These are phyloP conservation scores for Mesoclemmys tuberculata DNA, from an alignment of 2,113 vertebrate genomes.

Conservation along the genomic window DNA sequence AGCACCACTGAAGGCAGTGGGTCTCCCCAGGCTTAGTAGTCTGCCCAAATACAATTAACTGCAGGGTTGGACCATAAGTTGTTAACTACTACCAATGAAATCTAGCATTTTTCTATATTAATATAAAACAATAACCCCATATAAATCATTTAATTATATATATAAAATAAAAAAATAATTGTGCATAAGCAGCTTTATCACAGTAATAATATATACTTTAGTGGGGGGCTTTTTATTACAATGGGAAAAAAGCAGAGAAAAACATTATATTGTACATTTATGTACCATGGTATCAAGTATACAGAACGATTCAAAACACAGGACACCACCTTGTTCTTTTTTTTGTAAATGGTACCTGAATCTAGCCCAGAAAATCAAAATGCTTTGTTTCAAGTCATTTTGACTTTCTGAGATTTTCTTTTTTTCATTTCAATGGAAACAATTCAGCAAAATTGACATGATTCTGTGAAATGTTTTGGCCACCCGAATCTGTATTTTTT, in stretches of 20 bases:
- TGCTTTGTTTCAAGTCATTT: background rate
- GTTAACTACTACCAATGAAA: background rate
- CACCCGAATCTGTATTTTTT: background rate
- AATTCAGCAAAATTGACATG: background rate
- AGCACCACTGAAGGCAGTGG: background rate
- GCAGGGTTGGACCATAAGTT: background rate
- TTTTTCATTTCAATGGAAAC: background rate
- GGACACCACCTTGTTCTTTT: fast-evolving
- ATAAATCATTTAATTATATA: background rate
- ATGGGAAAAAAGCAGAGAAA: constrained; percentile 5
- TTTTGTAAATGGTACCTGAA: background rate
- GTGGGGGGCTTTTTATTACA: background rate
- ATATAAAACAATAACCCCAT: background rate
- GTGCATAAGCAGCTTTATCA: background rate
- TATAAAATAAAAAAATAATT: background rate
- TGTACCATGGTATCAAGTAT: background rate
- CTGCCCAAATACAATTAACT: background rate
- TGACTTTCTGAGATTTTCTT: background rate
- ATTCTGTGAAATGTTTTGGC: background rate
- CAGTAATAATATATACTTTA: background rate
- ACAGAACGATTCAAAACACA: constrained; percentile 24
- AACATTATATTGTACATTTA: constrained; percentile 11
- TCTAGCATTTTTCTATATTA: background rate
- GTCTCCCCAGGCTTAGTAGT: background rate
- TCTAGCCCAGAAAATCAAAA: background rate